Evolutionary conservation across 1,140 invertebrate genomes (phyloP).

Genomic region (Antheraea pernyi): DNA sequence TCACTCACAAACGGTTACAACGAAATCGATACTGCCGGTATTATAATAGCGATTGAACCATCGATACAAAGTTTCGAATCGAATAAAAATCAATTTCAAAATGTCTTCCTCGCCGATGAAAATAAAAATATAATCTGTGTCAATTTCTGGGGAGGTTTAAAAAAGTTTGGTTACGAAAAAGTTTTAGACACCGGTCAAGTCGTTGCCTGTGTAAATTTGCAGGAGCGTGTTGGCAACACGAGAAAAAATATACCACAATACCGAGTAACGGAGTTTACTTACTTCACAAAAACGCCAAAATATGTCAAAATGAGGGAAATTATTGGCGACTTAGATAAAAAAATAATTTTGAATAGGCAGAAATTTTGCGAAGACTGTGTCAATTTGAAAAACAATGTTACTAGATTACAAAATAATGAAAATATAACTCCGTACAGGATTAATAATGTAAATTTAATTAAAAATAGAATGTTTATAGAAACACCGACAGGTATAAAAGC

Average conservation of each 20-base stretch:
- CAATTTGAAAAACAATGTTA: slow-evolving; percentile 47
- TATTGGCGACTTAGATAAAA: slow-evolving; percentile 36
- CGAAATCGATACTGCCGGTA: slow-evolving; percentile 62
- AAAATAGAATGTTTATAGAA: slow-evolving; percentile 52
- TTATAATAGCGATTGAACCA: slow-evolving; percentile 61
- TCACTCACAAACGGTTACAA: slow-evolving; percentile 36
- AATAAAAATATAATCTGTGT: slow-evolving; percentile 80
- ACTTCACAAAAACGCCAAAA: slow-evolving; percentile 67
- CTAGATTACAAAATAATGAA: slow-evolving; percentile 32
- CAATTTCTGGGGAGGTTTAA: slow-evolving; percentile 82
- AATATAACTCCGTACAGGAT: slow-evolving; percentile 57
- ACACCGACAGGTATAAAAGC: slow-evolving; percentile 32
- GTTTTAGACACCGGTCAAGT: slow-evolving; percentile 79
- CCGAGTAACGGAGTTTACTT: slow-evolving; percentile 56
- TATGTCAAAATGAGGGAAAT: slow-evolving; percentile 37
- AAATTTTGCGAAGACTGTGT: slow-evolving; percentile 54
- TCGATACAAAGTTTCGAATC: slow-evolving; percentile 39
- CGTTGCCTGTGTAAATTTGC: slow-evolving; percentile 83
- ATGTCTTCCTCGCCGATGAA: slow-evolving; percentile 73
- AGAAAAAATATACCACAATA: slow-evolving; percentile 58
- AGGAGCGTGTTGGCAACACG: slow-evolving; percentile 67
- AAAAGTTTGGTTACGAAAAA: slow-evolving; percentile 81
- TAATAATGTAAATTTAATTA: slow-evolving; percentile 50
- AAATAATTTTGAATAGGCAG: slow-evolving; percentile 41
- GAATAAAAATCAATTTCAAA: slow-evolving; percentile 60